Evolutionary conservation across 2,113 vertebrate genomes (phyloP).

Genomic region (Entomyzon cyanotis): DNA sequence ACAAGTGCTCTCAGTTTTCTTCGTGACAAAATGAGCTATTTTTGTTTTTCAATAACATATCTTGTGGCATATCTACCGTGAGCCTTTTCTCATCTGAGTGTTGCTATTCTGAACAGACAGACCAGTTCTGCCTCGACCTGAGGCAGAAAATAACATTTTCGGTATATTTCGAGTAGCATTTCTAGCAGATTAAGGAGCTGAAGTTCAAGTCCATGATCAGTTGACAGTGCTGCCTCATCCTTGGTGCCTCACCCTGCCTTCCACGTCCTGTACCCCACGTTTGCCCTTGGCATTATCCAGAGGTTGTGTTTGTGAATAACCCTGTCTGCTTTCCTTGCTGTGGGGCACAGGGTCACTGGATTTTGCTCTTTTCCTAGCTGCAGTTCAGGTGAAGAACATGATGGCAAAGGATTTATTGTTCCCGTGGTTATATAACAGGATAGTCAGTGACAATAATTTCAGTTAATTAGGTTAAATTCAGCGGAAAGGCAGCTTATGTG

Average conservation of each 20-base stretch:
- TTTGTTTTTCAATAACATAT: not conserved
- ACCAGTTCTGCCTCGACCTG: not conserved
- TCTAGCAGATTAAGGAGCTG: not conserved
- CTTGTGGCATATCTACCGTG: not conserved
- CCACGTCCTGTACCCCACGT: accelerated
- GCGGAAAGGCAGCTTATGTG: not conserved
- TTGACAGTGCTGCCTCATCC: not conserved
- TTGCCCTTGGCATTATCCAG: not conserved
- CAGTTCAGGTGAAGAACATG: not conserved
- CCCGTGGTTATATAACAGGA: not conserved
- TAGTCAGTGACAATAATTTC: not conserved
- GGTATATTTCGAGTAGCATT: not conserved
- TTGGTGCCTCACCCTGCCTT: not conserved
- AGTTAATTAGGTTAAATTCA: not conserved
- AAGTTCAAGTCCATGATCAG: not conserved
- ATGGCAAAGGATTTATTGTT: not conserved
- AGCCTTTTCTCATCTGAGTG: not conserved
- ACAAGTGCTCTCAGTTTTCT: not conserved
- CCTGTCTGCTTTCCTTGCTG: not conserved
- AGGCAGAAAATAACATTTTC: not conserved
- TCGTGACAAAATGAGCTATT: not conserved
- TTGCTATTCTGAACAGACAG: not conserved
- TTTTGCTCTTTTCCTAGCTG: not conserved
- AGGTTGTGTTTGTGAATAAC: not conserved
- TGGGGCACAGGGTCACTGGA: not conserved